Base-by-base conservation (phyloP, 1,140 invertebrate species). In the Ooceraea biroi region DNA sequence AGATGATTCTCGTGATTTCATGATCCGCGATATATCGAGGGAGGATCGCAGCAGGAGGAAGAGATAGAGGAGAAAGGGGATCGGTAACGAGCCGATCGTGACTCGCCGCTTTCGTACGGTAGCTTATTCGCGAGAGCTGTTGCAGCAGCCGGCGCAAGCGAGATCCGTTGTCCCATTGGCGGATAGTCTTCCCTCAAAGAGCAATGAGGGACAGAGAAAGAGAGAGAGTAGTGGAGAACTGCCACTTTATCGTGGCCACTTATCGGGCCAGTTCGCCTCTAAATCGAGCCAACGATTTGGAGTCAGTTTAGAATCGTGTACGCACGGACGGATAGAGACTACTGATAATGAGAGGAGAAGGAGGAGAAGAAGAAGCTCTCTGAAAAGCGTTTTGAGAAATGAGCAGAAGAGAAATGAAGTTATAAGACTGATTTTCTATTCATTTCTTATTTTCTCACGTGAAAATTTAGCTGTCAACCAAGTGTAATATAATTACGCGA, bases 31-130 rank as follows among this genome's bases (percentile, higher is more conserved):
- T 88, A 88, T 82, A 88, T 82, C 85, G 83, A 83, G 68, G 65
- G 80, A 71, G 84, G 83, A 68, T 68, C 41, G 85, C 36, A 36
- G 36, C 36, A 7, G 36, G 7, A 36, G 36, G 36, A 36, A 36
- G 36, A 36, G 36, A 7, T 7, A 36, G 44, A 17, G 44, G 19
- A 50, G 60, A 27, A 27, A 22, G 76, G 48, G 27, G 41, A 57
- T 63, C 41, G 84, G 83, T 93, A 94, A 93, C 93, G 90, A 94
- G 93, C 89, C 87, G 91, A 89, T 94, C 93, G 93, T 94, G 93
- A 94, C 93, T 92, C 84, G 90, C 86, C 84, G 88, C 69, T 91
- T 90, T 88, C 86, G 82, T 87, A 91, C 92, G 88, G 91, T 92
- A 93, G 92, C 91, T 91, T 89, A 90, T 92, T 90, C 90, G 82